These are phyloP conservation scores for Scolanthus callimorphus DNA, from an alignment of 92 coral and sea anemone species.

Conservation along the genomic window DNA sequence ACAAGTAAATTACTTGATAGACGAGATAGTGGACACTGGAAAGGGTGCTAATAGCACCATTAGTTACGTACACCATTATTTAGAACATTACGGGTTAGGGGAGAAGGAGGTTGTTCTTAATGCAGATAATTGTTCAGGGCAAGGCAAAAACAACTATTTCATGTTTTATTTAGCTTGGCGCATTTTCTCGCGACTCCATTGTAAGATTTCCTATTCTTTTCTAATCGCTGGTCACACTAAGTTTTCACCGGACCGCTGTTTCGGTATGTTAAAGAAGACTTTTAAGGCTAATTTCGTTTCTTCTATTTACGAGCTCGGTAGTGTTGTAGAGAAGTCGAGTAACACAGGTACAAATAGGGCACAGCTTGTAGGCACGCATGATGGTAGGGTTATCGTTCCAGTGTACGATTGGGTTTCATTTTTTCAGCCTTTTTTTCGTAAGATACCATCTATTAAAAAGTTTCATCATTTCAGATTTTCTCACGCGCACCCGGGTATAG, in stretches of 20 bases:
- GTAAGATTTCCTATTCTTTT: conserved; percentile 30
- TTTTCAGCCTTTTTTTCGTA: conserved; percentile 24
- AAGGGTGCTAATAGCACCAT: too few species aligned
- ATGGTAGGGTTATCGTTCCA: conserved; percentile 27
- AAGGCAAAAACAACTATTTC: conserved; percentile 48
- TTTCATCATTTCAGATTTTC: conserved; percentile 46
- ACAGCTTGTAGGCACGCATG: conserved; percentile 32
- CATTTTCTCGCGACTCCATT: conserved; percentile 14
- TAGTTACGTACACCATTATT: conserved; percentile 41
- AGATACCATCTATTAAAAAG: conserved; percentile 27
- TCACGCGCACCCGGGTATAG: conserved; percentile 21
- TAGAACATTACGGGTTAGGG: conserved; percentile 28
- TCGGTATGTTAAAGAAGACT: conserved; percentile 36
- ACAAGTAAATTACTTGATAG: conserved; percentile 53
- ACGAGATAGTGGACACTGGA: conserved; percentile 32
- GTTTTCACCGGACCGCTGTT: too few species aligned
- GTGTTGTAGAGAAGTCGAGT: conserved; percentile 40
- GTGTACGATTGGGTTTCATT: conserved; percentile 48
- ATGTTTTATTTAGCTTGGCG: conserved; percentile 21
- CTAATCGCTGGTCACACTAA: conserved; percentile 55
- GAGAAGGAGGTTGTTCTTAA: conserved; percentile 40
- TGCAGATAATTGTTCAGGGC: conserved; percentile 45
- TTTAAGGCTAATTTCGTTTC: conserved; percentile 23
- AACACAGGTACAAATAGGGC: conserved; percentile 28
- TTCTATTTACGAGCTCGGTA: conserved; percentile 29